These are phyloP conservation scores for Gambusia affinis DNA, from an alignment of 2,113 vertebrate species.

Conservation along the genomic window DNA sequence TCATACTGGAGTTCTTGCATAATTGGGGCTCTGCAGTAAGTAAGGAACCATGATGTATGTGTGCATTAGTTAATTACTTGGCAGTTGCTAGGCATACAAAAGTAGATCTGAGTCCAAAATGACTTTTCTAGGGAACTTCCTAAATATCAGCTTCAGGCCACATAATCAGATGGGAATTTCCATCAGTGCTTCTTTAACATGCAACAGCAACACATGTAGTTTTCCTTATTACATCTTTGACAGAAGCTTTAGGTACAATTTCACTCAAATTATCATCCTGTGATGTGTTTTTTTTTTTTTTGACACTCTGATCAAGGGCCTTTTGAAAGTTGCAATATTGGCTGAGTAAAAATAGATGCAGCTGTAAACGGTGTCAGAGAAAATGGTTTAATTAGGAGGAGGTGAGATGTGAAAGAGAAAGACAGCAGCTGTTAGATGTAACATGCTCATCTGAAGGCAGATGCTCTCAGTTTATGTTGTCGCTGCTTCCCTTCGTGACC, in stretches of 20 bases:
- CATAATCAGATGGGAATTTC: constrained; percentile 24
- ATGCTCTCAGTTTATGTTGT: constrained; percentile 34
- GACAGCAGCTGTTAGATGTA: constrained; percentile 33
- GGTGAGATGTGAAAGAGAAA: constrained; percentile 12
- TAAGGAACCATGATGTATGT: constrained; percentile 16
- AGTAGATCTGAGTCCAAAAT: neutral
- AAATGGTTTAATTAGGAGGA: neutral
- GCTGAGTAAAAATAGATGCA: neutral
- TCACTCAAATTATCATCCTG: neutral
- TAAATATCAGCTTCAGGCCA: constrained; percentile 27
- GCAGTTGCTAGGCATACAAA: constrained; percentile 10
- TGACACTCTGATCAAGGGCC: neutral
- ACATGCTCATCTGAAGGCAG: constrained; percentile 34
- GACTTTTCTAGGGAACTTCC: constrained; percentile 3
- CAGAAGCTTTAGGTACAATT: neutral
- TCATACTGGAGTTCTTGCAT: neutral
- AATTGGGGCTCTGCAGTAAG: constrained; percentile 13
- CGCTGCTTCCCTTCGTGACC: constrained; percentile 35
- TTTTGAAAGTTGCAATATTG: neutral
- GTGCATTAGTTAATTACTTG: constrained; percentile 29
- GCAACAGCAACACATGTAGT: neutral
- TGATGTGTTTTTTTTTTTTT: neutral
- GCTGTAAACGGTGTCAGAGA: neutral
- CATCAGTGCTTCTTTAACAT: constrained; percentile 26
- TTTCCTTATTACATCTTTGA: constrained; percentile 3